Conservation (phyloP, 2,113 vertebrate genomes). For the Ardeotis arabs region DNA sequence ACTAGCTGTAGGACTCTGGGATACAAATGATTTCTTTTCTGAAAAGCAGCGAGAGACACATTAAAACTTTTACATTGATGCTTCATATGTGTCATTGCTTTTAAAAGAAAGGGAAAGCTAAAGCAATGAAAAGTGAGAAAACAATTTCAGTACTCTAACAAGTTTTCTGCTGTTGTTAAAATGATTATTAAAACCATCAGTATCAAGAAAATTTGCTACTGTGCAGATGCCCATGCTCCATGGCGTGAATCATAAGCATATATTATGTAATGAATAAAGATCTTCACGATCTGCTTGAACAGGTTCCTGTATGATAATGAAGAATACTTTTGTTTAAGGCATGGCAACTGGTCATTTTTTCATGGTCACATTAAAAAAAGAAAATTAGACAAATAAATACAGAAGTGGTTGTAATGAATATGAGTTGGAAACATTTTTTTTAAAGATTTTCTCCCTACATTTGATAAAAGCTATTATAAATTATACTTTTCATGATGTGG, state of each 20-base stretch:
- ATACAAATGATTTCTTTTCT: neutral
- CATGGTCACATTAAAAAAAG: neutral
- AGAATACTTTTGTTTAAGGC: conserved; percentile 24
- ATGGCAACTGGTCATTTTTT: neutral
- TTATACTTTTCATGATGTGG: neutral
- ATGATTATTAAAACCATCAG: conserved; percentile 9
- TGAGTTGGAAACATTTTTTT: conserved; percentile 14
- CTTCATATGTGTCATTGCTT: neutral
- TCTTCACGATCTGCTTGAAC: neutral
- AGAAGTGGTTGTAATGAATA: neutral
- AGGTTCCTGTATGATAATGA: neutral
- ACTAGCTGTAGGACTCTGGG: neutral
- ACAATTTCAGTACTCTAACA: neutral
- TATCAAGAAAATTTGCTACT: conserved; percentile 24
- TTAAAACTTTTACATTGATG: neutral
- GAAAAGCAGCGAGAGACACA: neutral
- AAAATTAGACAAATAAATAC: conserved; percentile 4
- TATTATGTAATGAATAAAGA: neutral
- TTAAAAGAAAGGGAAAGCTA: neutral
- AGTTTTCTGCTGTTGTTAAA: conserved; percentile 57
- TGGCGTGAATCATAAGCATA: neutral
- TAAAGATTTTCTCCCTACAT: neutral
- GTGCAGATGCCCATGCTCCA: neutral
- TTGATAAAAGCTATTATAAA: conserved; percentile 36
- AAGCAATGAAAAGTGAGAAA: neutral